Evolutionary conservation across 1,140 invertebrate genomes (phyloP).

Genomic region (Streblospio benedicti): DNA sequence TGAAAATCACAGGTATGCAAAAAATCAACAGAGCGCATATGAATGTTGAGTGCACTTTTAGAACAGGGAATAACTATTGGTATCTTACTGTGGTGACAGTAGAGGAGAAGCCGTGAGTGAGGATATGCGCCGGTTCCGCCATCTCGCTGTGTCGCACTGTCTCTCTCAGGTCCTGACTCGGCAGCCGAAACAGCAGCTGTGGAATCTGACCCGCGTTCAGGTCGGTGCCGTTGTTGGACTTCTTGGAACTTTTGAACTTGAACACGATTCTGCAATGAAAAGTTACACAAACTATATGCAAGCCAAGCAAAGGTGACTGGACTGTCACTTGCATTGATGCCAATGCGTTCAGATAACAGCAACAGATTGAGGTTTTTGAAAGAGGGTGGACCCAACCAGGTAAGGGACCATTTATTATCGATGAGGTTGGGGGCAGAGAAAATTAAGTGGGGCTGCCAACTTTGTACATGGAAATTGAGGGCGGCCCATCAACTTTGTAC

Average conservation of each 20-base stretch:
- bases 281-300: conserved; percentile 11
- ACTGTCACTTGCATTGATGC: background rate
- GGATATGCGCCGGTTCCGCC: conserved; percentile 37
- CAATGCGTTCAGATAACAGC: too few species aligned
- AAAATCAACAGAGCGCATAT: background rate
- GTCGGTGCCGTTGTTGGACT: conserved; percentile 97
- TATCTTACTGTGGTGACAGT: conserved; percentile 36
- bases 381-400: too few species aligned
- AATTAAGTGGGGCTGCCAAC: too few species aligned
- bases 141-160: conserved; percentile 31
- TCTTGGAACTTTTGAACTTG: conserved; percentile 91
- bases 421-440: too few species aligned
- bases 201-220: conserved; percentile 96
- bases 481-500: too few species aligned
- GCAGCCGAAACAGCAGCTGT: conserved; percentile 71
- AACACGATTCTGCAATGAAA: conserved; percentile 66
- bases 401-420: too few species aligned
- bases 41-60: background rate
- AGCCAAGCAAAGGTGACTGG: conserved; percentile 7
- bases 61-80: background rate
- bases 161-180: conserved; percentile 32
- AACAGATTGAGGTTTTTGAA: too few species aligned
- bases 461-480: too few species aligned
- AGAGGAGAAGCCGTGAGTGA: conserved; percentile 34
- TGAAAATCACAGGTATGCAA: too few species aligned